These are phyloP conservation scores for Aphelocoma coerulescens DNA, from an alignment of 2,113 vertebrate genomes.

Conservation along the genomic window DNA sequence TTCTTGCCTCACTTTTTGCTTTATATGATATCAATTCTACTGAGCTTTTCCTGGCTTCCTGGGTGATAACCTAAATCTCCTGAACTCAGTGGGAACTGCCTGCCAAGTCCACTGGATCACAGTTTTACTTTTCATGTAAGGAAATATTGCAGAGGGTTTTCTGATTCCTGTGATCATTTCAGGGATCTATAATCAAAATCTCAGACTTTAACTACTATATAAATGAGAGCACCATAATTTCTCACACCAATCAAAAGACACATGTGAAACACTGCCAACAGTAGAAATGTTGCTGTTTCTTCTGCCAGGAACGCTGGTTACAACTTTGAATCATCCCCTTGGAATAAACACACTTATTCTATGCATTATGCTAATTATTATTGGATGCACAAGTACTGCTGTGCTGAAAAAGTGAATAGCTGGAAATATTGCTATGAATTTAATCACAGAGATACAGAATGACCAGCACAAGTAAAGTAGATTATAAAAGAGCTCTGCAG, in stretches of 20 bases:
- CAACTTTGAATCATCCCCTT: not conserved
- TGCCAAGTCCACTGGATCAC: not conserved
- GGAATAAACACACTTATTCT: not conserved
- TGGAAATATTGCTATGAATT: not conserved
- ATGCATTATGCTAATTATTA: not conserved
- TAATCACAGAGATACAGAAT: not conserved
- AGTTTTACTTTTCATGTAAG: not conserved
- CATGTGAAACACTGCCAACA: not conserved
- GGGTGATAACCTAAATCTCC: not conserved
- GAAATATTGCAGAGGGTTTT: not conserved
- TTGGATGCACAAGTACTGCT: not conserved
- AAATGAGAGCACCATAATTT: not conserved
- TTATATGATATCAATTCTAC: not conserved
- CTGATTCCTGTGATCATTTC: not conserved
- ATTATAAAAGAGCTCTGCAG: not conserved
- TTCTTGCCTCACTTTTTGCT: not conserved
- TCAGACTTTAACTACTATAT: not conserved
- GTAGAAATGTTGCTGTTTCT: not conserved
- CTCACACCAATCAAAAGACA: not conserved
- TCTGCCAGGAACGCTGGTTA: not conserved
- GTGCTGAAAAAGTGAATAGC: not conserved
- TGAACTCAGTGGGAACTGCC: not conserved
- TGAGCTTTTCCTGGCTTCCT: not conserved
- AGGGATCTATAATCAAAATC: not conserved
- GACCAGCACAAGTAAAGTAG: not conserved